Evolutionary conservation across 2,797 vertebrate genomes (phyloP).

Genomic region (Psittacula derbiana): DNA sequence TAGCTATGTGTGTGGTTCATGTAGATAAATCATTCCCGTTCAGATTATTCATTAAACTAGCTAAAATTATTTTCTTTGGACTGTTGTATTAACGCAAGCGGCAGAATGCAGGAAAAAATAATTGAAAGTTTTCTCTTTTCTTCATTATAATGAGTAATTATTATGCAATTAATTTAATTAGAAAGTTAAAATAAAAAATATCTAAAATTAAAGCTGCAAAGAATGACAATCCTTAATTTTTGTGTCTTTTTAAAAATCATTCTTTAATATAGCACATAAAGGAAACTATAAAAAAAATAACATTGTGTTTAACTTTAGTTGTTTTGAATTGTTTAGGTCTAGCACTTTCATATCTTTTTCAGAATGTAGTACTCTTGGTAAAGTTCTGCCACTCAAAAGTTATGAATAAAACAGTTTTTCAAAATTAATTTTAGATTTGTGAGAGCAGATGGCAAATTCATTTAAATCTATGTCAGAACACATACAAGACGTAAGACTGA

Average conservation of each 20-base stretch:
- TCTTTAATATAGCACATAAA: not conserved
- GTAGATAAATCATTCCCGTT: slow-evolving; percentile 62
- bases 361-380: not conserved
- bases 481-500: not conserved
- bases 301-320: not conserved
- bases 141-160: not conserved
- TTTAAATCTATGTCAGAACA: not conserved
- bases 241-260: not conserved
- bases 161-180: slow-evolving; percentile 5
- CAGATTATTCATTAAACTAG: slow-evolving; percentile 62
- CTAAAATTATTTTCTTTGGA: slow-evolving; percentile 31
- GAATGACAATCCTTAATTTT: not conserved
- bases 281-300: not conserved
- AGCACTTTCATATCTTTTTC: not conserved
- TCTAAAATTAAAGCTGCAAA: slow-evolving; percentile 1
- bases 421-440: not conserved
- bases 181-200: not conserved
- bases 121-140: not conserved
- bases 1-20: slow-evolving; percentile 48
- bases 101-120: slow-evolving; percentile 29
- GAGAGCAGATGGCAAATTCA: not conserved
- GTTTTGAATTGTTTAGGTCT: not conserved
- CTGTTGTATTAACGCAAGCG: not conserved
- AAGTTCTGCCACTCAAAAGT: not conserved
- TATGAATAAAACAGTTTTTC: not conserved